A percentile compares a stretch with the other conserved stretches of the same genome.
Conservation (phyloP, 2,888 invertebrate species). For the Caradrina kadenii region DNA sequence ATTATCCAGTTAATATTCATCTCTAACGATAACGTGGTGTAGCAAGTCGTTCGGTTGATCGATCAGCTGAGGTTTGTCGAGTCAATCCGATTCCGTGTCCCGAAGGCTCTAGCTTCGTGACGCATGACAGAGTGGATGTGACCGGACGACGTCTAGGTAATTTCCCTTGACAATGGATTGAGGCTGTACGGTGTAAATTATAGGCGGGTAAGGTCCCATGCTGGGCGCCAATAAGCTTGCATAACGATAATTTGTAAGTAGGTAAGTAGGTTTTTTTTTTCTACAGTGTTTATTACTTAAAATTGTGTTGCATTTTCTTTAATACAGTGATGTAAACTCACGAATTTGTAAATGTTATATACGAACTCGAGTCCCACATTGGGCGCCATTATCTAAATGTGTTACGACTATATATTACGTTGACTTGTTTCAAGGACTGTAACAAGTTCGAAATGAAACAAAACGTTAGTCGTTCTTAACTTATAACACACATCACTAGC, state of each 20-base stretch:
- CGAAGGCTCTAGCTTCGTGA: conserved; percentile 47
- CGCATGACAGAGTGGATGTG: conserved; percentile 65
- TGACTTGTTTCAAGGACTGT: conserved; percentile 11
- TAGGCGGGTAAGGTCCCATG: conserved; percentile 57
- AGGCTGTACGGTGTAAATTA: conserved; percentile 56
- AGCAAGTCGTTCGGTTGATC: conserved; percentile 55
- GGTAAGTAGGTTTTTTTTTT: no score
- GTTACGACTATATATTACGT: conserved; percentile 25
- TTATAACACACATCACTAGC: conserved; percentile 19
- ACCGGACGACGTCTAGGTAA: conserved; percentile 69
- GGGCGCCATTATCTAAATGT: conserved; percentile 52
- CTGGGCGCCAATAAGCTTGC: conserved; percentile 64
- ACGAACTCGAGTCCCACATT: conserved; percentile 34
- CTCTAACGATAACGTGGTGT: conserved; percentile 9
- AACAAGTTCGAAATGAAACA: conserved; percentile 19
- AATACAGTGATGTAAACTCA: conserved; percentile 1
- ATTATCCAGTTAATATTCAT: conserved; percentile 5
- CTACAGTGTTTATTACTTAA: conserved; percentile 5
- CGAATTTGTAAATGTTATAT: conserved; percentile 9
- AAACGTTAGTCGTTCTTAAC: conserved; percentile 38
- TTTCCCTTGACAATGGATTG: conserved; percentile 74
- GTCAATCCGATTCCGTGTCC: conserved; percentile 59
- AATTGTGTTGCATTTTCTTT: conserved; percentile 1
- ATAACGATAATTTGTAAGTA: conserved; percentile 20
- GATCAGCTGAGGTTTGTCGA: conserved; percentile 60